Conservation (phyloP, 2,888 invertebrate species). For the Rhodophaea formosa region DNA sequence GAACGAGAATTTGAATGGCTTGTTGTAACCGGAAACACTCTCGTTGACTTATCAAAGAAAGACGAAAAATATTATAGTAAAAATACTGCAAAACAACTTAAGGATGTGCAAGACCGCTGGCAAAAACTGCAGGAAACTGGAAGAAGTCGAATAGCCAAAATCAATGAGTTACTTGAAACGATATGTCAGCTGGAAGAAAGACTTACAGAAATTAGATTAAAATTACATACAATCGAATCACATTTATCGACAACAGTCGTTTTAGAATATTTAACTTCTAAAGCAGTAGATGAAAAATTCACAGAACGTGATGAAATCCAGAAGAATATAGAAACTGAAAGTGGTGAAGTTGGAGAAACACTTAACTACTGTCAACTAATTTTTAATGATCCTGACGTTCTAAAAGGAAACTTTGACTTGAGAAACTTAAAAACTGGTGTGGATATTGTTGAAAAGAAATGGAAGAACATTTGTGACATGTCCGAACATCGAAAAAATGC, state of each 20-base stretch:
- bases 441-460: conserved; percentile 87
- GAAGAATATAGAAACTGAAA: conserved; percentile 88
- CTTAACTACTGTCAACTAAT: conserved; percentile 89
- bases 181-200: conserved; percentile 86
- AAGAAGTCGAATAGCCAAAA: conserved; percentile 85
- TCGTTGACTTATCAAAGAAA: conserved; percentile 83
- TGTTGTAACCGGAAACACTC: conserved; percentile 83
- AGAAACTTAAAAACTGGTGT: conserved; percentile 84
- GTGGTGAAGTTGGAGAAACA: conserved; percentile 88
- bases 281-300: conserved; percentile 84
- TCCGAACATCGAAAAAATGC: conserved; percentile 83
- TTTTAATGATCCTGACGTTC: conserved; percentile 86
- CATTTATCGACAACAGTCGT: conserved; percentile 85
- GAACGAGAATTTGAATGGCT: conserved; percentile 91
- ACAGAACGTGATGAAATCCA: conserved; percentile 87
- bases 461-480: conserved; percentile 88
- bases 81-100: conserved; percentile 80
- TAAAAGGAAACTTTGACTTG: conserved; percentile 86
- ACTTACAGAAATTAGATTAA: conserved; percentile 85
- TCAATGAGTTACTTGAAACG: conserved; percentile 86
- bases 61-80: conserved; percentile 79
- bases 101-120: conserved; percentile 85
- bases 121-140: conserved; percentile 84
- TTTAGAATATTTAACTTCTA: conserved; percentile 84
- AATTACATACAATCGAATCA: conserved; percentile 87